A percentile compares a stretch with the other conserved stretches of the same genome.
These are phyloP conservation scores for Rhinophrynus dorsalis DNA, from an alignment of 2,797 vertebrate species.

Conservation along the genomic window DNA sequence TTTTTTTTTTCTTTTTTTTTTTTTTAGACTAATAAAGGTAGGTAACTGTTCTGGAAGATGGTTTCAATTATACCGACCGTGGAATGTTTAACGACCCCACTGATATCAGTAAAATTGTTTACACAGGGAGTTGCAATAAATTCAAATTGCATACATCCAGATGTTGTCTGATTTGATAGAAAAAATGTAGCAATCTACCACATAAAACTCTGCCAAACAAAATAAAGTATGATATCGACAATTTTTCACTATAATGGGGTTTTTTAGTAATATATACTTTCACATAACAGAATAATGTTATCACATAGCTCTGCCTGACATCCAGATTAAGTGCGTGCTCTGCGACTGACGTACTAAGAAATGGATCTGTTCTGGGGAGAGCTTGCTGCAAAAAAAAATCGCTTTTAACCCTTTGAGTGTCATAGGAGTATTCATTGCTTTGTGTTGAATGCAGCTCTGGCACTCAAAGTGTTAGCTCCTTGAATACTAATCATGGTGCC, in stretches of 20 bases:
- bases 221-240: constrained; percentile 56
- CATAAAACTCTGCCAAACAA: no score
- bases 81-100: constrained; percentile 71
- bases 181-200: no score
- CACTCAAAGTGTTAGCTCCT: no score
- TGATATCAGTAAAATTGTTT: constrained; percentile 70
- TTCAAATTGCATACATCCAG: constrained; percentile 69
- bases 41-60: constrained; percentile 63
- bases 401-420: no score
- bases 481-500: no score
- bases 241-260: constrained; percentile 47
- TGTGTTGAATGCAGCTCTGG: no score
- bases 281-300: constrained; percentile 13
- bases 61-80: constrained; percentile 66
- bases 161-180: constrained; percentile 67
- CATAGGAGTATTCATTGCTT: no score
- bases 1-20: constrained; percentile 54
- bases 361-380: no score
- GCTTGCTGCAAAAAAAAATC: no score
- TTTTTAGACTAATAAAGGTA: constrained; percentile 59
- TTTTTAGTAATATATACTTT: constrained; percentile 38
- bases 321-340: background rate
- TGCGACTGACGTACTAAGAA: no score
- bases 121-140: constrained; percentile 69
- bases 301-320: constrained; percentile 1